Evolutionary conservation across 2,113 vertebrate species (phyloP).

Genomic region (Pteronura brasiliensis): DNA sequence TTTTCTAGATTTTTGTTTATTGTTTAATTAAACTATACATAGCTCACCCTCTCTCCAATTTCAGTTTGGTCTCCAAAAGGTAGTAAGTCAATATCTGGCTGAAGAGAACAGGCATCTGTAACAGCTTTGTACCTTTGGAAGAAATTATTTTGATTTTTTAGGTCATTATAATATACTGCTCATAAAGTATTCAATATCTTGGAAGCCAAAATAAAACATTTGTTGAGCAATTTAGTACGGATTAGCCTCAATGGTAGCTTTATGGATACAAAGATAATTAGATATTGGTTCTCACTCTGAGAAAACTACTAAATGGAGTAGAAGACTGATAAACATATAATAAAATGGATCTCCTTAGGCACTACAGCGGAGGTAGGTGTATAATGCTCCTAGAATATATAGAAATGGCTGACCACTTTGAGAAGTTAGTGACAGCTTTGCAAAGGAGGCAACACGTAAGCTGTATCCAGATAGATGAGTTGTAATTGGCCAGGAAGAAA

Average conservation of each 20-base stretch:
- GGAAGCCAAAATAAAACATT: background rate
- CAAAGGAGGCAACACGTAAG: background rate
- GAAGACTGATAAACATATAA: background rate
- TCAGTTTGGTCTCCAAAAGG: constrained; percentile 99
- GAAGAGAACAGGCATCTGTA: constrained; percentile 96
- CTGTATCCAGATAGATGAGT: background rate
- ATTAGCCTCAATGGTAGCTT: background rate
- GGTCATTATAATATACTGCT: background rate
- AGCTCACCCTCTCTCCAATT: constrained; percentile 96
- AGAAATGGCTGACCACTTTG: background rate
- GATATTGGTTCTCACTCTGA: background rate
- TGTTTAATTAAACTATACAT: background rate
- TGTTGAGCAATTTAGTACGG: background rate
- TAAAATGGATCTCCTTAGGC: background rate
- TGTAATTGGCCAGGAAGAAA: background rate
- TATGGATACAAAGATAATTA: background rate
- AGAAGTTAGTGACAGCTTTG: background rate
- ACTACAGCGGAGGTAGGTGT: background rate
- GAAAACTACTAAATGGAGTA: background rate
- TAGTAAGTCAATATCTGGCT: constrained; percentile 97
- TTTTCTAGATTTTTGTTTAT: background rate
- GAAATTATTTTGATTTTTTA: constrained; percentile 31
- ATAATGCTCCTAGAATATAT: background rate
- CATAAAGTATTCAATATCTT: background rate
- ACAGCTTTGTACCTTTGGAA: constrained; percentile 94